phyloP scores from a whole-genome alignment of 2,797 vertebrate genomes.

The Manis crassicaudata region DNA sequence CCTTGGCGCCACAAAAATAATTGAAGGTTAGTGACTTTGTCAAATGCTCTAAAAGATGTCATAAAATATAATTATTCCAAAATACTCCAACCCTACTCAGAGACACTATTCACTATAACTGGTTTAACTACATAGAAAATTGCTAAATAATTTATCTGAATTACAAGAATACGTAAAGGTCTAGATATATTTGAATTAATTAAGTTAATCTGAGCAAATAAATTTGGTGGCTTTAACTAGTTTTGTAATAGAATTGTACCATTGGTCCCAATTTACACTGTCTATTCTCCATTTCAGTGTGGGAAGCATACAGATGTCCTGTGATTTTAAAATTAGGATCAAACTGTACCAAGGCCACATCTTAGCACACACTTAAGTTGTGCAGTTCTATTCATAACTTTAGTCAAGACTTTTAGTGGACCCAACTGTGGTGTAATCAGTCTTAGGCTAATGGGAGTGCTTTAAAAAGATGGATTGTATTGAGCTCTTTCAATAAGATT shows the following conservation, averaged over 20 bases:
- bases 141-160: not conserved
- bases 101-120: slow-evolving; percentile 5
- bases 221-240: slow-evolving; percentile 10
- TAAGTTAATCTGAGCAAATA: no score
- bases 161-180: not conserved
- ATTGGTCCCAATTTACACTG: not conserved
- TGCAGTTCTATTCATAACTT: not conserved
- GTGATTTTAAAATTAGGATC: slow-evolving; percentile 37
- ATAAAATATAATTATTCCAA: slow-evolving; percentile 37
- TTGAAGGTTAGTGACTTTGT: slow-evolving; percentile 39
- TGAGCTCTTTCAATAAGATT: not conserved
- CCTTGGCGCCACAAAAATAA: not conserved
- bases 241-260: not conserved
- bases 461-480: not conserved
- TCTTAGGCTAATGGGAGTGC: not conserved
- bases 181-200: not conserved
- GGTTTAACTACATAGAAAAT: slow-evolving; percentile 27
- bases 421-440: not conserved
- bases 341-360: not conserved
- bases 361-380: not conserved
- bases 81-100: not conserved
- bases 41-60: slow-evolving; percentile 49
- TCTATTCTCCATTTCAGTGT: not conserved
- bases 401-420: not conserved
- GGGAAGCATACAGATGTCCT: not conserved